Evolutionary conservation across 2,113 vertebrate species (phyloP), one percentile per base, ranked within the genome.

Genomic region (Chloropsis hardwickii): DNA sequence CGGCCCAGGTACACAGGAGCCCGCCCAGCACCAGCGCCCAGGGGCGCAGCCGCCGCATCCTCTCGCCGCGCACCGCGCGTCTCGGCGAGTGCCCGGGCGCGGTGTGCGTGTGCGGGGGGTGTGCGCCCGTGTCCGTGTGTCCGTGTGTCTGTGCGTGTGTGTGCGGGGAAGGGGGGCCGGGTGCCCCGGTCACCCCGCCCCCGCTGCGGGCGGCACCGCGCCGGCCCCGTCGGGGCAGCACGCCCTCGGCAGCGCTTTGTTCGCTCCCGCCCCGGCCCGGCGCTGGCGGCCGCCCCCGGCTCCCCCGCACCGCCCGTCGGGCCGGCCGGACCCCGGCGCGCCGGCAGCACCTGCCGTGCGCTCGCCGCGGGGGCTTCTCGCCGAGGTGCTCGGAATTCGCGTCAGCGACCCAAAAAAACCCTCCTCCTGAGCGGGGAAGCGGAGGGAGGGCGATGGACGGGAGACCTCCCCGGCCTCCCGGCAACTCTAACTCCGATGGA

Each of bases 1-100:
- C 82, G 92, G 90, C 79, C 12, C 47, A 31, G 58, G 42, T 90
- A 23, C 48, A 95, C 85, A 94, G 93, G 60, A 23, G 86, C 85
- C 51, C 97, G 95, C 97, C 66, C 77, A 95, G 79, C 57, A 79
- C 82, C 76, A 90, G 66, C 57, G 23, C 72, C 82, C 93, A 81
- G 39, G 33, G 54, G 45, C 87, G 94, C 64, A 80, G 51, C 64
- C 40, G 45, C 90, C 87, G 91, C 81, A 88, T 89, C 65, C 74
- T 82, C 82, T 74, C 83, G 42, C 76, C 64, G 88, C 56, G 53
- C 58, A 76, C 74, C 47, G 12, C 6, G 27, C 6, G n/a, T 66
- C 29, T 54, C 51, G 14, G 60, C 15, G 40, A 54, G 58, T 24
- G 66, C 35, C 35, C 22, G 42, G 28, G 35, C 20, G 54, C n/a